Evolutionary conservation across 2,888 invertebrate species (phyloP), one percentile per base, ranked within the genome.

Genomic region (Cantharis rufa): DNA sequence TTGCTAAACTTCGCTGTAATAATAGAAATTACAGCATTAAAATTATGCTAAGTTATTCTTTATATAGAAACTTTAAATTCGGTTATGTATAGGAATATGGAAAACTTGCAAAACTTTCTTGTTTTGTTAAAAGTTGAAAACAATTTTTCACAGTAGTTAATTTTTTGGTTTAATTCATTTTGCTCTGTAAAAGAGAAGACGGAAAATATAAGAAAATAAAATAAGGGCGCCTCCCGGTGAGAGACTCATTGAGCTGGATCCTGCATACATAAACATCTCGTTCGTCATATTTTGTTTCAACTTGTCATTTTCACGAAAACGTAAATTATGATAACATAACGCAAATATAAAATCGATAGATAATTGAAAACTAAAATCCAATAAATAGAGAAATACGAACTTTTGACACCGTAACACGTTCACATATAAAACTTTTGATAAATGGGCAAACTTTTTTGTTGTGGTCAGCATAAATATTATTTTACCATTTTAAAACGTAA

Each of bases 311-410:
- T 48, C 48, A 48, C 48, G 7, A 48, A 66, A 66, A 18, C 18
- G 2, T 64, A 64, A 64, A 21, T 64, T 18, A 21, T 24, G 9
- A 24, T 9, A 24, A 24, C 24, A 24, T 21, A 64, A 21, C 64
- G 24, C 15, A 66, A 66, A 66, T 15, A 18, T n/a, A 13, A 11
- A 66, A 66, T n/a, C 48, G n/a, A 48, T 48, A 48, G 7, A n/a
- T n/a, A 66, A 66, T 66, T 66, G 64, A n/a, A 66, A 63, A 63
- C 63, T 63, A 63, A 63, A 66, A 66, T 21, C 64, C 24, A 66
- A 66, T 66, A 66, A 66, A 66, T 66, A 66, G 24, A 21, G 24
- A 66, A 64, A 24, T 18, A 9, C 21, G 24, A 66, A 66, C 64
- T 15, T 66, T 66, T 66, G 64, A 24, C 64, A 66, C 64, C 18